Conservation (phyloP, 2,888 invertebrate species). For the Gastrophysa polygoni region DNA sequence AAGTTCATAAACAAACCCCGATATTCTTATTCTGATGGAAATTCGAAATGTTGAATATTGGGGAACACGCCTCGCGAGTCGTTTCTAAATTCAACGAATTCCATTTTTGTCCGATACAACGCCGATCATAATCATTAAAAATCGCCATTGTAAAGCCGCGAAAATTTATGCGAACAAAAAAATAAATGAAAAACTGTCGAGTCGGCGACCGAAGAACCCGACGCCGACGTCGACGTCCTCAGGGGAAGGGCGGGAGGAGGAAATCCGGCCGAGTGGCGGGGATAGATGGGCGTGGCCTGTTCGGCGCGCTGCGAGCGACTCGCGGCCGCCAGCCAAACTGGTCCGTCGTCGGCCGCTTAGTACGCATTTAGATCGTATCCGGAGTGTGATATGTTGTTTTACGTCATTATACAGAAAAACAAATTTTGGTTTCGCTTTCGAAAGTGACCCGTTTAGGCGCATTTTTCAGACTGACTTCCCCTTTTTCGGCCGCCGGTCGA, state of each 20-base stretch:
- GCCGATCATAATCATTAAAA: too few relatives aligned
- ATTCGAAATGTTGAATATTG: too few relatives aligned
- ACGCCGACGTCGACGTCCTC: neutral
- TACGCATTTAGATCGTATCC: constrained; percentile 60
- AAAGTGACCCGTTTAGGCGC: constrained; percentile 58
- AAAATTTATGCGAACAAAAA: too few relatives aligned
- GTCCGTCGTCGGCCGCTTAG: constrained; percentile 56
- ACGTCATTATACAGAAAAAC: constrained; percentile 60
- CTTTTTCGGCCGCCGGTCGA: constrained; percentile 26
- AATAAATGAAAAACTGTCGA: too few relatives aligned
- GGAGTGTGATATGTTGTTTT: constrained; percentile 61
- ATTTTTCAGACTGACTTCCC: constrained; percentile 40
- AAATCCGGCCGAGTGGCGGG: constrained; percentile 43
- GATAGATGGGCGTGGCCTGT: constrained; percentile 59
- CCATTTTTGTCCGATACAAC: too few relatives aligned
- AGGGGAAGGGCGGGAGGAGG: constrained; percentile 16
- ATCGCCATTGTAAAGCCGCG: too few relatives aligned
- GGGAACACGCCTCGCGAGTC: too few relatives aligned
- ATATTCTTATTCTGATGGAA: too few relatives aligned
- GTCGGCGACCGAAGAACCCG: too few relatives aligned
- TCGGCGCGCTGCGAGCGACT: constrained; percentile 45
- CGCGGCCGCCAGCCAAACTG: constrained; percentile 53
- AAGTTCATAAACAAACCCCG: too few relatives aligned
- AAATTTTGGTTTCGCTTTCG: constrained; percentile 59
- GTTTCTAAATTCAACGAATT: too few relatives aligned